Conservation (phyloP, 1,140 invertebrate species). For the Drosophila albomicans region DNA sequence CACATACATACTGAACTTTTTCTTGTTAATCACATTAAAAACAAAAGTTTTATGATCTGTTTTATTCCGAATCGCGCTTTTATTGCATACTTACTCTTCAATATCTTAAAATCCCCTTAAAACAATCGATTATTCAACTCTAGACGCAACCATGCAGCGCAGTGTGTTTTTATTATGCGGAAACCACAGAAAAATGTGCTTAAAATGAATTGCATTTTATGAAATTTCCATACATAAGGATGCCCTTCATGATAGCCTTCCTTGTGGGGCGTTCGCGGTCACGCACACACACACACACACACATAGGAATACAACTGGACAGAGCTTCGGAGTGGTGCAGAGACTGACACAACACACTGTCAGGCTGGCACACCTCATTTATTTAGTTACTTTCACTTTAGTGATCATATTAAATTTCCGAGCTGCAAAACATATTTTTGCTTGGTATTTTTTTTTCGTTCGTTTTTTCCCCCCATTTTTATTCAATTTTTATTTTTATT, state of each 20-base stretch:
- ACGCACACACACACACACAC: conserved; percentile 37
- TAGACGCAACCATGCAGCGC: conserved; percentile 30
- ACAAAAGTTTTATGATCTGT: no score
- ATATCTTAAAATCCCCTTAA: no score
- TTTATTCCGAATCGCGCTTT: no score
- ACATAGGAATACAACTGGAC: background rate
- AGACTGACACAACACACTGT: conserved; percentile 33
- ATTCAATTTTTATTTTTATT: conserved; percentile 60
- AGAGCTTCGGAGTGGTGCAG: background rate
- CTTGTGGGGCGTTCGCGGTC: conserved; percentile 75
- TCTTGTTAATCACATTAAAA: no score
- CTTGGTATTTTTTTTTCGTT: conserved; percentile 44
- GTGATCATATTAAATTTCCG: conserved; percentile 79
- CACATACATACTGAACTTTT: no score
- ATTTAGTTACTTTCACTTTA: conserved; percentile 79
- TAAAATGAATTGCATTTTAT: conserved; percentile 76
- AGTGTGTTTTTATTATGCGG: conserved; percentile 61
- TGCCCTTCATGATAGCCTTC: conserved; percentile 79
- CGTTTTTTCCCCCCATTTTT: conserved; percentile 42
- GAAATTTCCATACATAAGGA: conserved; percentile 80
- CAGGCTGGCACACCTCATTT: conserved; percentile 53
- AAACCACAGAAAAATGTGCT: conserved; percentile 73
- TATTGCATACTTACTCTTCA: no score
- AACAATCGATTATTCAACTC: no score
- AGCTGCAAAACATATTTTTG: conserved; percentile 80